Evolutionary conservation across 2,888 invertebrate species (phyloP).

Genomic region (Pristionchus maxplancki): DNA sequence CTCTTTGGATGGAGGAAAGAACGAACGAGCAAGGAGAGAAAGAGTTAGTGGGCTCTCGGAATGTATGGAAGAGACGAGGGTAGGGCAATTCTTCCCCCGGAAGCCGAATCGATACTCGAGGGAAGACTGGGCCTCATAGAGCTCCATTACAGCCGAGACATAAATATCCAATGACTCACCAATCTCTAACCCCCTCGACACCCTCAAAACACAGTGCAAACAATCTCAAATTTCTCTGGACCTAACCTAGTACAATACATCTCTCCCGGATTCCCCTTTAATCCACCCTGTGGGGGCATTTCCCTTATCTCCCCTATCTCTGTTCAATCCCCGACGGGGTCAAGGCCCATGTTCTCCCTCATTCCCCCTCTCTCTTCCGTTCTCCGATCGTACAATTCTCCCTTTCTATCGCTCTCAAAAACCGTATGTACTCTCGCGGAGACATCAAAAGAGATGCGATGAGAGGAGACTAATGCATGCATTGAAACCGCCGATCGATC

Average conservation of each 20-base stretch:
- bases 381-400: constrained; percentile 9
- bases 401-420: constrained; percentile 11
- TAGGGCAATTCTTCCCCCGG: background rate
- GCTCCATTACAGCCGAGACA: background rate
- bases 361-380: background rate
- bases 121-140: background rate
- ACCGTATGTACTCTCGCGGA: background rate
- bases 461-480: background rate
- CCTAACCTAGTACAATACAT: background rate
- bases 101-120: background rate
- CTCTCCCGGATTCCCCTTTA: background rate
- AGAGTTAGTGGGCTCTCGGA: background rate
- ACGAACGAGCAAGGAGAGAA: background rate
- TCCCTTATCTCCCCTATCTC: background rate
- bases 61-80: background rate
- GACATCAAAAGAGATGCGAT: background rate
- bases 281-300: background rate
- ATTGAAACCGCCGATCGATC: constrained; percentile 2
- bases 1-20: background rate
- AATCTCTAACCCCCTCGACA: background rate
- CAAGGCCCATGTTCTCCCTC: constrained; percentile 27
- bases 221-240: background rate
- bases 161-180: background rate
- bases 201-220: background rate
- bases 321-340: background rate